These are phyloP conservation scores for Phaethon lepturus DNA, from an alignment of 2,113 vertebrate genomes.

Conservation along the genomic window DNA sequence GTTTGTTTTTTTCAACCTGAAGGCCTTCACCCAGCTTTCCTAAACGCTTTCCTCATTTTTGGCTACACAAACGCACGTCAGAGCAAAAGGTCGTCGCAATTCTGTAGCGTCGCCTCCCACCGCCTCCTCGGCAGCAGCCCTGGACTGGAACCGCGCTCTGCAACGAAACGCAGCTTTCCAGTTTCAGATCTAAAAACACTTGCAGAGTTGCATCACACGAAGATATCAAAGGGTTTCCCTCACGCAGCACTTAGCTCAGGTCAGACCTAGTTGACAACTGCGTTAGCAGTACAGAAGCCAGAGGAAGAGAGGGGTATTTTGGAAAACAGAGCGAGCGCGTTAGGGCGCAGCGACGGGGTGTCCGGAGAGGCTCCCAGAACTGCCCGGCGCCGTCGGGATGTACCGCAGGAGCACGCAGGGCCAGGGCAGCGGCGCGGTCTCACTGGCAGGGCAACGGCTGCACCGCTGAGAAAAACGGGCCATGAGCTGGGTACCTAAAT, in stretches of 20 bases:
- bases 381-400: accelerated
- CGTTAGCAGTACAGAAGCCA: accelerated
- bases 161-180: background rate
- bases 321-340: background rate
- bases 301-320: background rate
- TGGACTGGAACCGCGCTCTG: background rate
- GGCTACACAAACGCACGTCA: accelerated
- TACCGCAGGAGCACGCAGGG: background rate
- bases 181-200: background rate
- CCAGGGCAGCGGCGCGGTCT: background rate
- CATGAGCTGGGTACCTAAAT: background rate
- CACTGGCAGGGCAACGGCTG: background rate
- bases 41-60: background rate
- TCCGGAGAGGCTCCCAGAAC: background rate
- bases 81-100: background rate
- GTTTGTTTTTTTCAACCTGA: background rate
- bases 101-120: background rate
- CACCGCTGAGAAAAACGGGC: accelerated
- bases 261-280: background rate
- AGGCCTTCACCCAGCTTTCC: background rate
- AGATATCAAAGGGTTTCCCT: background rate
- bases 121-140: background rate
- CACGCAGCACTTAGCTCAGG: background rate
- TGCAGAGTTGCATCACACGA: background rate
- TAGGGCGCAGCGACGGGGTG: too few relatives aligned